These are phyloP conservation scores for Cheiracanthium punctorium DNA, from an alignment of 2,888 invertebrate genomes.

Conservation along the genomic window DNA sequence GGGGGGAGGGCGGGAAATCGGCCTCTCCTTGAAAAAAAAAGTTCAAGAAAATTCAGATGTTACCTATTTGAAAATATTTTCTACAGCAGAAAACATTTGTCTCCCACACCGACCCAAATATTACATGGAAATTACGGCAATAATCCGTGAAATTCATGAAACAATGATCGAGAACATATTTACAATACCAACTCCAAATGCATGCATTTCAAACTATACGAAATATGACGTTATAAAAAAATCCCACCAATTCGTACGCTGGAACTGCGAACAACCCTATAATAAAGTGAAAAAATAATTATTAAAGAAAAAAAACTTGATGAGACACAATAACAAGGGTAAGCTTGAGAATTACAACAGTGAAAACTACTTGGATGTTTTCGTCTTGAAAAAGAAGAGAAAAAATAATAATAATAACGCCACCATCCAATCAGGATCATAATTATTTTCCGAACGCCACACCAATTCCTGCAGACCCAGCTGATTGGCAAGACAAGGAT, in stretches of 20 bases:
- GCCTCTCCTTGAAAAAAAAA: no score
- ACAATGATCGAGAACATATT: no score
- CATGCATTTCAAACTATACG: no score
- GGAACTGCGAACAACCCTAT: neutral
- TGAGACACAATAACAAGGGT: neutral
- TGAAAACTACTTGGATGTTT: constrained; percentile 1
- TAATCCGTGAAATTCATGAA: no score
- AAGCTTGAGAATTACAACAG: neutral
- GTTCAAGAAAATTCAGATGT: no score
- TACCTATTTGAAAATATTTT: no score
- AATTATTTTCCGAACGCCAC: constrained; percentile 12
- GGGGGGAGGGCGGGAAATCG: no score
- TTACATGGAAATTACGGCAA: no score
- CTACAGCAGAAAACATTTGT: no score
- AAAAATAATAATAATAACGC: neutral
- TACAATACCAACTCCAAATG: no score
- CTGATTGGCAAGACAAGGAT: neutral
- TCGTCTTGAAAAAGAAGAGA: neutral
- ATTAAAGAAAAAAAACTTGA: neutral
- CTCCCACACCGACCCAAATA: no score
- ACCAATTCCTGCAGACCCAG: neutral
- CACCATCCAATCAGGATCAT: neutral
- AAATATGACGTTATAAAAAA: neutral
- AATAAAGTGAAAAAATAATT: neutral
- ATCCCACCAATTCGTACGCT: neutral